Percentiles rank a stretch among this genome's conserved stretches.
phyloP scores from a whole-genome alignment of 1,140 invertebrate genomes.

The Drosophila takahashii region DNA sequence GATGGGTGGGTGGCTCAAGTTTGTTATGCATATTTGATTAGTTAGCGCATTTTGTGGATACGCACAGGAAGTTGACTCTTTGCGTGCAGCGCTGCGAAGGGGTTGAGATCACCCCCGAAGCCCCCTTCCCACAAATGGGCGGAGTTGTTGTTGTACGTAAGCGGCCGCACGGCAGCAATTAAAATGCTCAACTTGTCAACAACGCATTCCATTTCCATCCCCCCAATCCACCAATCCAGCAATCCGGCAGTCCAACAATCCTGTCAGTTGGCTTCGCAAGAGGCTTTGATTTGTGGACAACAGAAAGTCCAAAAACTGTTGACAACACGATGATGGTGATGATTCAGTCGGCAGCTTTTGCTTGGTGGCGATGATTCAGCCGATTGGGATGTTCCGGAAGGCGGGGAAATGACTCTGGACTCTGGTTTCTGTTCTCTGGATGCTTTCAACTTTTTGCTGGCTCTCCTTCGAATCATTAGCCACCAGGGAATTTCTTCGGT shows the following conservation, averaged over 20 bases:
- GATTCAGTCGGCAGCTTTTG: conserved; percentile 11
- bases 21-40: conserved; percentile 83
- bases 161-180: conserved; percentile 76
- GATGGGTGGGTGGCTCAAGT: conserved; percentile 48
- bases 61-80: conserved; percentile 80
- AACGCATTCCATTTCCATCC: conserved; percentile 47
- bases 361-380: conserved; percentile 29
- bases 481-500: background rate
- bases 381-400: conserved; percentile 5
- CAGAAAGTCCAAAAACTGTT: conserved; percentile 66
- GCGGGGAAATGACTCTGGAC: background rate
- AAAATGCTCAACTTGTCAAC: conserved; percentile 82
- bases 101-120: conserved; percentile 44
- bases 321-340: conserved; percentile 40
- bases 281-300: conserved; percentile 74
- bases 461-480: background rate
- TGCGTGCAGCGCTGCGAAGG: conserved; percentile 64
- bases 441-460: background rate
- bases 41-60: conserved; percentile 80
- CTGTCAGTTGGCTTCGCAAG: background rate
- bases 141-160: conserved; percentile 62
- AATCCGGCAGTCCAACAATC: background rate
- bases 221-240: background rate
- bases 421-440: background rate
- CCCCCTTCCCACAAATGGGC: conserved; percentile 6